A percentile compares a stretch with the other conserved stretches of the same genome.
Conservation (phyloP, 2,888 invertebrate genomes). For the Bruchidius siliquastri region DNA sequence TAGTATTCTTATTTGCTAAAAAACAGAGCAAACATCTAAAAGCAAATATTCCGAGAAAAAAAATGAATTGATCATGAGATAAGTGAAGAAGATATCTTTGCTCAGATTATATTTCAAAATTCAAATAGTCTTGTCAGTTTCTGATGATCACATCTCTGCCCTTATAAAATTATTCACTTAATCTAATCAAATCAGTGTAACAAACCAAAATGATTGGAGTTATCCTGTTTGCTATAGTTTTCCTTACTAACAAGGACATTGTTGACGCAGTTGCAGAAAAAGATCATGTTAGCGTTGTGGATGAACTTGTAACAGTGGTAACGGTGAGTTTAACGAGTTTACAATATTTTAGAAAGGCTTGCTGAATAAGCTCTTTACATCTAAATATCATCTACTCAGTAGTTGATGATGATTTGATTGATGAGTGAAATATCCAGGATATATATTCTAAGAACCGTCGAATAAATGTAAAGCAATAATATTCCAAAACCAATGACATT, state of each 20-base stretch:
- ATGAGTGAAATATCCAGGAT: too few relatives aligned
- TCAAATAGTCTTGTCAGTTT: neutral
- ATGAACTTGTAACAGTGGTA: neutral
- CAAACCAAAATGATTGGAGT: neutral
- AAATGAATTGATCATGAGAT: neutral
- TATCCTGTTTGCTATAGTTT: neutral
- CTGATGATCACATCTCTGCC: neutral
- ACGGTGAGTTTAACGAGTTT: neutral
- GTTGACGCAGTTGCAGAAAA: neutral
- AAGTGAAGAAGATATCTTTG: too few relatives aligned
- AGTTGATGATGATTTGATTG: too few relatives aligned
- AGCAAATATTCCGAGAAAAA: neutral
- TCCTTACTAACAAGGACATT: neutral
- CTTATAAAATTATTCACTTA: neutral
- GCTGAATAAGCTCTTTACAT: too few relatives aligned
- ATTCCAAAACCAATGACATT: too few relatives aligned
- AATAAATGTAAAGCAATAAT: too few relatives aligned
- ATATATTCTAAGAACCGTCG: too few relatives aligned
- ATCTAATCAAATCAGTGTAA: neutral
- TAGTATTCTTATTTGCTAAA: neutral
- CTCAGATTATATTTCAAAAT: neutral
- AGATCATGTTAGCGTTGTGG: neutral
- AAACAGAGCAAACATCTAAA: neutral
- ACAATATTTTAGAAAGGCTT: too few relatives aligned
- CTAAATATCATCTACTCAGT: too few relatives aligned